Base-by-base conservation (phyloP, 2,888 invertebrate genomes). In the Leucania comma region DNA sequence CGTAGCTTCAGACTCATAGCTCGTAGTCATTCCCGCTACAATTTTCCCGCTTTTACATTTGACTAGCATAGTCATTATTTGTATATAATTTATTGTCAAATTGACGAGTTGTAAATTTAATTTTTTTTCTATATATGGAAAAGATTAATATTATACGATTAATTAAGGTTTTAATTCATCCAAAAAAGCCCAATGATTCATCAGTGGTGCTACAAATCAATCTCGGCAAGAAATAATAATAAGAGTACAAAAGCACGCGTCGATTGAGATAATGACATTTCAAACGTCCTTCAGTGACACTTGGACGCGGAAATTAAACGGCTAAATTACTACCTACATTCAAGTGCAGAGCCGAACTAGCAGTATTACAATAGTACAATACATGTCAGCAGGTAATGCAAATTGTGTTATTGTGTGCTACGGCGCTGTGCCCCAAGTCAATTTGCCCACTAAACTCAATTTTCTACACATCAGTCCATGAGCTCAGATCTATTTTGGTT, bases 261-360 rank as follows among this genome's bases (percentile, higher is more conserved):
- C 80, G 79, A 85, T 83, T 76, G 83, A 82, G 82, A 86, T 87
- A 87, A 87, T 87, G 85, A 85, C 88, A 89, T 93, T 92, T 91
- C 88, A 90, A 90, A 91, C 90, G 93, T 93, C 94, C 94, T 94
- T 94, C 93, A 91, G 83, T 86, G 89, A 90, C 88, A 91, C 90
- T 90, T 89, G 84, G 89, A 94, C 85, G 90, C 94, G 94, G 94
- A 94, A 94, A 94, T 94, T 92, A 90, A 92, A 89, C 88, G 80
- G 86, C 89, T 89, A 92, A 93, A 93, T 93, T 90, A 92, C 93
- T 93, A 91, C 91, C 91, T 92, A 92, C 90, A 89, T 87, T 90
- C 79, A 81, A 80, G 85, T 86, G 85, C 81, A 86, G 75, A 63
- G 65, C 75, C 70, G 62, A 77, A 73, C 80, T 70, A 86, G 81